phyloP scores from a whole-genome alignment of 2,113 vertebrate genomes.

The Pterocles orientalis region DNA sequence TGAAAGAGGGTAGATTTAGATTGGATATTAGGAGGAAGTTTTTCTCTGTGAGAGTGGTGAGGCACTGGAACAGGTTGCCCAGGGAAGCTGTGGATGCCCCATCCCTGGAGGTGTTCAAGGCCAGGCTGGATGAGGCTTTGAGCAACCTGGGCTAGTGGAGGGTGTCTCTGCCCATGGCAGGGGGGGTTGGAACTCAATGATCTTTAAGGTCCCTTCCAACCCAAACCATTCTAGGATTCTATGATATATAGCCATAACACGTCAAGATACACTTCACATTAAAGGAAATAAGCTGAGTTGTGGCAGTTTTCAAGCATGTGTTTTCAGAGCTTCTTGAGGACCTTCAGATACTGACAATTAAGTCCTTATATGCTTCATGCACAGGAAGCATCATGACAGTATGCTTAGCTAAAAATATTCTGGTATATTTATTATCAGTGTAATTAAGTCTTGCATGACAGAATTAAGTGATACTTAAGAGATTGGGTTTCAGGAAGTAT shows the following conservation, averaged over 20 bases:
- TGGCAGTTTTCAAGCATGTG: not conserved
- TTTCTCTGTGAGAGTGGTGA: too few relatives aligned
- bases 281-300: not conserved
- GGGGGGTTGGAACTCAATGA: too few relatives aligned
- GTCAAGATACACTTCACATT: not conserved
- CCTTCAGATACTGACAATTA: constrained; percentile 23
- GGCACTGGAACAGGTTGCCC: too few relatives aligned
- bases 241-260: not conserved
- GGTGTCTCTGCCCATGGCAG: too few relatives aligned
- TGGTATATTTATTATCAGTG: constrained; percentile 53
- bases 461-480: constrained; percentile 55
- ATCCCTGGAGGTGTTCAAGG: too few relatives aligned
- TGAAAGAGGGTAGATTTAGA: too few relatives aligned
- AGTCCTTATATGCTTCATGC: not conserved
- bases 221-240: too few relatives aligned
- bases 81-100: too few relatives aligned
- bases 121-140: too few relatives aligned
- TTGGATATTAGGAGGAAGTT: too few relatives aligned
- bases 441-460: constrained; percentile 56
- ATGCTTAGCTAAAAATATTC: constrained; percentile 51
- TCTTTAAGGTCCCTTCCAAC: too few relatives aligned
- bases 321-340: not conserved
- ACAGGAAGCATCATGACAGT: constrained; percentile 46
- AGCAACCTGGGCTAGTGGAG: too few relatives aligned
- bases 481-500: constrained; percentile 36